Evolutionary conservation across 1,140 invertebrate genomes (phyloP), one percentile per base, ranked within the genome.

Genomic region (Leptopilina boulardi): DNA sequence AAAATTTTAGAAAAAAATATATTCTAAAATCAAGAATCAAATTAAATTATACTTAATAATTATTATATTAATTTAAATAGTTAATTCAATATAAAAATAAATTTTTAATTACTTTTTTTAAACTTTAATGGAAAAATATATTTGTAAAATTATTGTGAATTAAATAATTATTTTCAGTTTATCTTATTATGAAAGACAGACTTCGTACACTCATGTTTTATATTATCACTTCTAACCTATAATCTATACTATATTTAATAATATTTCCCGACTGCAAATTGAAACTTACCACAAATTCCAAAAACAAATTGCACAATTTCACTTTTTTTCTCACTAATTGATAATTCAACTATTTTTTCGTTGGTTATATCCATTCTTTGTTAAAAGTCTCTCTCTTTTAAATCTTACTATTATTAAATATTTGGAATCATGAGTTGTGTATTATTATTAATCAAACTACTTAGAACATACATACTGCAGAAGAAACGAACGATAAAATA

Each of bases 251-350:
- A 54, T n/a, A n/a, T n/a, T 21, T 30, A 15, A 30, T n/a, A 4
- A 59, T 26, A 23, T 66, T 26, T 30, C 23, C 54, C 23, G 5
- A 26, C 13, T 6, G 21, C 34, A 6, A 66, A 13, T 59, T 8
- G 2, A 26, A 13, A 59, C 59, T 66, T 23, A 66, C 59, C 59
- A 30, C 59, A 66, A n/a, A 66, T 66, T 30, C 59, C 59, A 66
- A 66, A 66, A 66, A 66, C 10, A 66, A 34, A 66, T 66, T 66
- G 59, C 59, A 66, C 59, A 26, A 66, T 11, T 66, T 66, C 59
- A 66, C 59, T 66, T 66, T 66, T 66, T 34, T 26, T 66, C 26
- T 66, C 59, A 30, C 59, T 15, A 26, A 66, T 30, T 66, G 59
- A 66, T 66, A 26, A 10, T 30, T 66, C 15, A 13, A n/a, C 59